Conservation (phyloP, 2,113 vertebrate genomes). For the Anolis carolinensis region DNA sequence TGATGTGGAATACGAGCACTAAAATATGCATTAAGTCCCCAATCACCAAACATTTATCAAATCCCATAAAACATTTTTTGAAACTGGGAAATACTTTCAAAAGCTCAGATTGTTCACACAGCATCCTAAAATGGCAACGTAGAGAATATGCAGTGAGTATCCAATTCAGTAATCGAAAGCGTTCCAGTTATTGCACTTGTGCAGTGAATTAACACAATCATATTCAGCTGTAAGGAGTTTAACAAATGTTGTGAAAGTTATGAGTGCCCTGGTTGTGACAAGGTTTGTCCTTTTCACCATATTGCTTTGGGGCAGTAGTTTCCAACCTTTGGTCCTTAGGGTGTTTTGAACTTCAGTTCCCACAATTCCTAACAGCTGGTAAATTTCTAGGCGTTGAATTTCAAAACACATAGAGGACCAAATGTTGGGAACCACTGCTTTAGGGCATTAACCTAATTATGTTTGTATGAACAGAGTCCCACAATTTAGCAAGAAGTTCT, state of each 20-base stretch:
- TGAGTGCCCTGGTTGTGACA: neutral
- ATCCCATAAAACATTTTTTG: neutral
- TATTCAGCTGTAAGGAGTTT: neutral
- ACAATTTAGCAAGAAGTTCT: too few relatives aligned
- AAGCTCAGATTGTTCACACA: neutral
- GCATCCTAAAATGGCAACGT: neutral
- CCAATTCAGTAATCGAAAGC: neutral
- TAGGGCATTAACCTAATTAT: too few relatives aligned
- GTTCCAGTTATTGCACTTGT: neutral
- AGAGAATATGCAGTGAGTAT: too few relatives aligned
- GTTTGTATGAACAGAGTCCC: too few relatives aligned
- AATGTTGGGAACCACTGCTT: too few relatives aligned
- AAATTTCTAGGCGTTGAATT: too few relatives aligned
- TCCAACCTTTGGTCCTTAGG: too few relatives aligned
- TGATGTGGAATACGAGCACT: neutral
- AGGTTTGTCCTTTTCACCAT: too few relatives aligned
- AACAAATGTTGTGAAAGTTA: neutral
- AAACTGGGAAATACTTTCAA: neutral
- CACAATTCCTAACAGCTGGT: too few relatives aligned
- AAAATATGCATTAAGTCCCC: neutral
- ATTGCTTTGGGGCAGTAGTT: too few relatives aligned
- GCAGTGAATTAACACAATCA: neutral
- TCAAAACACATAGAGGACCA: too few relatives aligned
- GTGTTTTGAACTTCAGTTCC: too few relatives aligned
- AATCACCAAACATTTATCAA: conserved; percentile 17